Evolutionary conservation across 2,888 invertebrate genomes (phyloP).

Genomic region (Charanyca ferruginea): DNA sequence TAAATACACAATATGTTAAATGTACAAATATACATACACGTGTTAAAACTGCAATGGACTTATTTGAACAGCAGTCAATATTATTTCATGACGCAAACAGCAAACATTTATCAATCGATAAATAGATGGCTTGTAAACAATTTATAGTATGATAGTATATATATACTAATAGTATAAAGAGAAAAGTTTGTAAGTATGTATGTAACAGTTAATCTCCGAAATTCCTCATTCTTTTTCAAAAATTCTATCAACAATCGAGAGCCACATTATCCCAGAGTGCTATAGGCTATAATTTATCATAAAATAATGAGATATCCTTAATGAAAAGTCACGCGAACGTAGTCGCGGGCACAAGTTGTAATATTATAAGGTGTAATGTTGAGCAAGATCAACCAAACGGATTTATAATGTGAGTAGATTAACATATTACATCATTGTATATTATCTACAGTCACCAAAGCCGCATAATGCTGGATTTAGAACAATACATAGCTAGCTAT

Average conservation of each 20-base stretch:
- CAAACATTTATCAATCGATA: conserved; percentile 34
- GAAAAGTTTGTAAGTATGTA: no score
- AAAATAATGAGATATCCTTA: no score
- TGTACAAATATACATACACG: conserved; percentile 5
- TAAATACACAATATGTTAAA: no score
- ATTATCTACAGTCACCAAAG: not conserved
- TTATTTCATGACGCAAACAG: conserved; percentile 24
- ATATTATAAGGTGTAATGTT: conserved; percentile 9
- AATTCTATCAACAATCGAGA: no score
- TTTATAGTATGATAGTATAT: not conserved
- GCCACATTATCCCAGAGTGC: no score
- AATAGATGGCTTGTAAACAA: conserved; percentile 30
- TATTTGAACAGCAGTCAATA: conserved; percentile 31
- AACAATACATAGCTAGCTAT: not conserved
- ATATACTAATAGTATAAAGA: no score
- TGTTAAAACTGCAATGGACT: conserved; percentile 15
- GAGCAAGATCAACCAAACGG: not conserved
- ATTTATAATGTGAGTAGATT: not conserved
- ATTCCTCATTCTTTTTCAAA: no score
- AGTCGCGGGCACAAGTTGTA: not conserved
- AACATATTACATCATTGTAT: conserved; percentile 5
- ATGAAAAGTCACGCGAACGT: no score
- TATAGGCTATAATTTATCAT: no score
- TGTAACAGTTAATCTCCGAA: no score
- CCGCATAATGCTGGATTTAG: not conserved